phyloP scores from a whole-genome alignment of 2,113 vertebrate species.

The Speoplatyrhinus poulsoni region DNA sequence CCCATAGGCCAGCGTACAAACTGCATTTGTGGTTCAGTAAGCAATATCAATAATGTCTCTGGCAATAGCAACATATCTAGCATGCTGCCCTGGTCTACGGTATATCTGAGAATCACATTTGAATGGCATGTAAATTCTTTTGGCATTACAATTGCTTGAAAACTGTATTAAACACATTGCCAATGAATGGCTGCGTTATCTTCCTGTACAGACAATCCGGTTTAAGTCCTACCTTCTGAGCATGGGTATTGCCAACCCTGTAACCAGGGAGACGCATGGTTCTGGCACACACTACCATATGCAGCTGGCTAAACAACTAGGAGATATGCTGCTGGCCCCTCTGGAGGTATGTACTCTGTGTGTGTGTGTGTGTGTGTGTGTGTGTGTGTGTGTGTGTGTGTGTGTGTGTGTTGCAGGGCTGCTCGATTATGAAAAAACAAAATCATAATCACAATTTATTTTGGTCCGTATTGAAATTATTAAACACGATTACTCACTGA shows the following conservation, averaged over 20 bases:
- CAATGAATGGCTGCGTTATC: slow-evolving; percentile 5
- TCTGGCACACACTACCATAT: slow-evolving; percentile 96
- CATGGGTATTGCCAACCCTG: slow-evolving; percentile 97
- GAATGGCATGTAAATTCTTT: too few relatives aligned
- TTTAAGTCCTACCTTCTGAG: slow-evolving; percentile 98
- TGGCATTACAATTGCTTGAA: too few relatives aligned
- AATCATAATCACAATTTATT: too few relatives aligned
- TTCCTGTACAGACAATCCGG: slow-evolving; percentile 84
- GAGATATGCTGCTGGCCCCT: slow-evolving; percentile 87
- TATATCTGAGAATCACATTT: not conserved
- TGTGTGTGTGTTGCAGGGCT: not conserved
- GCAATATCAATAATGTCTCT: too few relatives aligned
- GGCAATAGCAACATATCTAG: not conserved
- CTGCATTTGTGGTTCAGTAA: not conserved
- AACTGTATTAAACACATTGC: not conserved
- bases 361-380: not conserved
- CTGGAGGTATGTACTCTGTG: slow-evolving; percentile 77
- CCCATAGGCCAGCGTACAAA: not conserved
- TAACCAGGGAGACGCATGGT: slow-evolving; percentile 91
- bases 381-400: not conserved
- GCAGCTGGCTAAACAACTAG: slow-evolving; percentile 93
- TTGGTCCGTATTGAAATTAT: too few relatives aligned
- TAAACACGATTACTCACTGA: too few relatives aligned
- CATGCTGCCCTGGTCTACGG: not conserved
- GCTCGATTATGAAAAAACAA: too few relatives aligned